Evolutionary conservation across 30 jellyfish, hydroid and myxozoan genomes (phyloP).

Genomic region (Chrysaora quinquecirrha): DNA sequence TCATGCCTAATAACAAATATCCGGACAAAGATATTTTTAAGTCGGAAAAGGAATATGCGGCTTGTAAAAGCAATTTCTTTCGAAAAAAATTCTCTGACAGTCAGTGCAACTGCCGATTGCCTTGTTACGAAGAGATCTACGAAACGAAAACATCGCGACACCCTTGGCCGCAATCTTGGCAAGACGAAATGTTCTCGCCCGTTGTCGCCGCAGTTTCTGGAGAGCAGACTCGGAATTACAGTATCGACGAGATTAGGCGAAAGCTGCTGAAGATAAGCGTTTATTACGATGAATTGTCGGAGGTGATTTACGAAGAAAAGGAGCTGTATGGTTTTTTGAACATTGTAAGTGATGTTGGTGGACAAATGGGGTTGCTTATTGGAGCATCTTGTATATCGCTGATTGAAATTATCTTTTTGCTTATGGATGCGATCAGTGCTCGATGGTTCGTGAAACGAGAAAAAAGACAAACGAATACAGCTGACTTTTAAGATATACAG

Average conservation of each 20-base stretch:
- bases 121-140: conserved; percentile 34
- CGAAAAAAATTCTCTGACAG: not conserved
- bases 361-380: conserved; percentile 20
- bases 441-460: not conserved
- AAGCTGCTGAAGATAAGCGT: not conserved
- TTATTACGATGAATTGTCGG: not conserved
- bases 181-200: not conserved
- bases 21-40: not conserved
- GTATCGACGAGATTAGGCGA: conserved; percentile 4
- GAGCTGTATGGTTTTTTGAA: not conserved
- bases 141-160: conserved; percentile 20
- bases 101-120: conserved; percentile 35
- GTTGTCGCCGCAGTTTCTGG: conserved; percentile 1
- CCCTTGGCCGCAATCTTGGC: conserved; percentile 62
- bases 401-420: not conserved
- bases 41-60: not conserved
- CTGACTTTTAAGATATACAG: no score
- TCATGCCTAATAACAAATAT: not conserved
- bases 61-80: not conserved
- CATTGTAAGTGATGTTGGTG: conserved; percentile 5
- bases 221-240: not conserved
- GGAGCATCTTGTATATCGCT: conserved; percentile 20
- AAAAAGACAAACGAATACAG: no score
- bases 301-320: conserved; percentile 7
- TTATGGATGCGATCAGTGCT: not conserved